Conservation (phyloP, 2,113 vertebrate genomes). For the Phalacrocorax brasilianus region DNA sequence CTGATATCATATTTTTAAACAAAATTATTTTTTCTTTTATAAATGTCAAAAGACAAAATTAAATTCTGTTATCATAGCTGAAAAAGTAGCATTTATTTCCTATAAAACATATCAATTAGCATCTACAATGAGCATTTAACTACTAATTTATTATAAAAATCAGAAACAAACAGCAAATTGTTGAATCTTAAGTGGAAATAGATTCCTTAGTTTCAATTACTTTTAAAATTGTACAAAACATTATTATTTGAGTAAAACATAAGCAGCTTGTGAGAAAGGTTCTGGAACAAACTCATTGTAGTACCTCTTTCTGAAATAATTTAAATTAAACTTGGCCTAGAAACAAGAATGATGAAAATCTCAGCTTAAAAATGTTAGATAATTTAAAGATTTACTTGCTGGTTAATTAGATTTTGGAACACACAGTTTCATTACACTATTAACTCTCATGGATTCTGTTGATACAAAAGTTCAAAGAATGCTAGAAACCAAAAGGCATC, state of each 20-base stretch:
- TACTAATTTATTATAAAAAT: neutral
- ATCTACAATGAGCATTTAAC: neutral
- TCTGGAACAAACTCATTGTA: neutral
- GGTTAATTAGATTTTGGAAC: neutral
- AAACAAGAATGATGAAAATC: neutral
- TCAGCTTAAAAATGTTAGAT: neutral
- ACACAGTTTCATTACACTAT: neutral
- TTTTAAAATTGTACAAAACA: neutral
- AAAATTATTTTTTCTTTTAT: neutral
- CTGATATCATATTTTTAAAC: neutral
- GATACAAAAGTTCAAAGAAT: neutral
- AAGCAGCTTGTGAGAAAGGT: neutral
- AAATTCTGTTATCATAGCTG: neutral
- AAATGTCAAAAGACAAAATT: neutral
- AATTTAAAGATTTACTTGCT: neutral
- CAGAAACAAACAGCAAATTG: neutral
- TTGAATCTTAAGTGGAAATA: neutral
- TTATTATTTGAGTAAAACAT: neutral
- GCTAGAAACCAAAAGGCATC: neutral
- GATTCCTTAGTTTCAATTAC: neutral
- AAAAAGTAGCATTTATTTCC: neutral
- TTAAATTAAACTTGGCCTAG: neutral
- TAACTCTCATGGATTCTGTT: neutral
- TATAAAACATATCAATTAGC: neutral
- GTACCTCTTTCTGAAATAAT: neutral